These are phyloP conservation scores for Gymnoscelis rufifasciata DNA, from an alignment of 2,888 invertebrate genomes.

Conservation along the genomic window DNA sequence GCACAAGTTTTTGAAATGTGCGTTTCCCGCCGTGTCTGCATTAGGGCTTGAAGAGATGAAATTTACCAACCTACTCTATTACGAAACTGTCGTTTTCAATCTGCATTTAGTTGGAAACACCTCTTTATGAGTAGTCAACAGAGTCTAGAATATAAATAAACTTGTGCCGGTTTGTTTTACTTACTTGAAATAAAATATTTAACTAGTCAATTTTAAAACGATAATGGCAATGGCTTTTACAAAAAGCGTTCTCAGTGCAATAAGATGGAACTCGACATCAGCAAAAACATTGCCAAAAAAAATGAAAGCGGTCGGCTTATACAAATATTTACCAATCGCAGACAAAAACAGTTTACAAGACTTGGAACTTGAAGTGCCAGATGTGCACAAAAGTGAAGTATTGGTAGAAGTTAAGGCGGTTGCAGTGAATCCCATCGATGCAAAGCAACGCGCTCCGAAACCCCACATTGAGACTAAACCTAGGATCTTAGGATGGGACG, in stretches of 20 bases:
- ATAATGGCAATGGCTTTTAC: slow-evolving; percentile 16
- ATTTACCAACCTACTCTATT: no score
- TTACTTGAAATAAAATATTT: no score
- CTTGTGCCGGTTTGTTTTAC: neutral
- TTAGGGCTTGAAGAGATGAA: no score
- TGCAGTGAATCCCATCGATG: slow-evolving; percentile 64
- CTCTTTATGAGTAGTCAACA: neutral
- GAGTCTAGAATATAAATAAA: neutral
- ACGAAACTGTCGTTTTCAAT: neutral
- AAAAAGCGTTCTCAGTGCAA: slow-evolving; percentile 14
- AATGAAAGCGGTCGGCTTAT: slow-evolving; percentile 67
- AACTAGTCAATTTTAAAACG: no score
- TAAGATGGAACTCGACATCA: slow-evolving; percentile 25
- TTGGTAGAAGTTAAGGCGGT: slow-evolving; percentile 64
- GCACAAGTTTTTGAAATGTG: no score
- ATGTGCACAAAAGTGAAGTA: slow-evolving; percentile 46
- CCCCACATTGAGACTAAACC: slow-evolving; percentile 47
- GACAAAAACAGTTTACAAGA: slow-evolving; percentile 58
- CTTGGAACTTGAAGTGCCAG: slow-evolving; percentile 55
- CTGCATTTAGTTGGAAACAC: neutral
- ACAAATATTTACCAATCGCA: slow-evolving; percentile 62
- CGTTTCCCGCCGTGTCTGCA: no score
- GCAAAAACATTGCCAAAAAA: slow-evolving; percentile 49
- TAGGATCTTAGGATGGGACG: slow-evolving; percentile 64
- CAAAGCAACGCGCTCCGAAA: slow-evolving; percentile 60